Percentiles rank a stretch among this genome's conserved stretches.
phyloP scores from a whole-genome alignment of 1,140 invertebrate genomes.

The Eurosta solidaginis region DNA sequence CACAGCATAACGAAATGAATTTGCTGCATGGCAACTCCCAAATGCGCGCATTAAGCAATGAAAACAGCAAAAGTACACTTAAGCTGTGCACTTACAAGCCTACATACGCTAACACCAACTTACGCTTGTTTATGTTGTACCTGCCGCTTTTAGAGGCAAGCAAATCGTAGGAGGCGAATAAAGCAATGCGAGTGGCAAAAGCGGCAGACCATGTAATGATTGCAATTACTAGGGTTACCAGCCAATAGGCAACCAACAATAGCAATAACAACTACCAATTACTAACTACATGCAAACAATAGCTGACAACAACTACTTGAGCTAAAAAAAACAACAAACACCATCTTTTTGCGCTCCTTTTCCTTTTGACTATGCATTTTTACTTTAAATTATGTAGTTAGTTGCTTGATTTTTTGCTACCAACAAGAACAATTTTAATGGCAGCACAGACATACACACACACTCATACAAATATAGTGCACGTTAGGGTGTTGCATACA shows the following conservation, averaged over 20 bases:
- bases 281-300: neutral
- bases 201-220: constrained; percentile 36
- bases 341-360: neutral
- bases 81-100: neutral
- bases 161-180: constrained; percentile 12
- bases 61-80: constrained; percentile 33
- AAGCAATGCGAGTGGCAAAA: constrained; percentile 8
- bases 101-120: neutral
- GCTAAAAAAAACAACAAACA: neutral
- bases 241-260: neutral
- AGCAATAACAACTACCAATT: neutral
- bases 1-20: neutral
- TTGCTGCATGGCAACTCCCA: constrained; percentile 17
- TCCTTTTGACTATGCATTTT: constrained; percentile 1
- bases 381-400: neutral
- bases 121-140: neutral
- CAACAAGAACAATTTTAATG: neutral
- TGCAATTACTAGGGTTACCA: constrained; percentile 35
- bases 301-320: neutral
- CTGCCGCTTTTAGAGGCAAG: neutral
- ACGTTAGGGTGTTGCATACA: too few species aligned
- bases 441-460: neutral
- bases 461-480: too few species aligned
- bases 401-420: neutral
- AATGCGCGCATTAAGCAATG: constrained; percentile 16